Percentiles rank a stretch among this genome's conserved stretches.
Evolutionary conservation across 1,140 invertebrate genomes (phyloP).

Genomic region (Aphidius gifuensis): DNA sequence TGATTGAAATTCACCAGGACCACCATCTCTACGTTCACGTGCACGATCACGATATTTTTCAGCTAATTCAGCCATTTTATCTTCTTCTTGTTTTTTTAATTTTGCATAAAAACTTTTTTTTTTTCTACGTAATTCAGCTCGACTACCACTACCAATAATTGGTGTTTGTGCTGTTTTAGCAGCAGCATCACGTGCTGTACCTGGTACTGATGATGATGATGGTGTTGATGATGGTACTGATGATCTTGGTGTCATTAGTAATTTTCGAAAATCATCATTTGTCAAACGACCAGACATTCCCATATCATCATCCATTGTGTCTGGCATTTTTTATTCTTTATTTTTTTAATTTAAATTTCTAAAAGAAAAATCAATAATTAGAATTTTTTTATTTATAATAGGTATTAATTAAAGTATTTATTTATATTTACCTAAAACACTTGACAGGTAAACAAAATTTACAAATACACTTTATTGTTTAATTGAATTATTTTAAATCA

Average conservation of each 20-base stretch:
- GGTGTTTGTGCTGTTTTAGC: slow-evolving; percentile 57
- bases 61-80: slow-evolving; percentile 91
- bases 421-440: too few relatives aligned
- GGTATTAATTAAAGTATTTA: too few relatives aligned
- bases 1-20: slow-evolving; percentile 73
- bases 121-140: slow-evolving; percentile 71
- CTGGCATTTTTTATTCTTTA: slow-evolving; percentile 46
- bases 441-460: too few relatives aligned
- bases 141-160: slow-evolving; percentile 56
- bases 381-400: too few relatives aligned
- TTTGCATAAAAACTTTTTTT: slow-evolving; percentile 92
- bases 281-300: slow-evolving; percentile 72
- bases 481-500: too few relatives aligned
- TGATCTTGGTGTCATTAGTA: slow-evolving; percentile 89
- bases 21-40: slow-evolving; percentile 87
- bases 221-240: slow-evolving; percentile 60
- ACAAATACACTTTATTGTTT: too few relatives aligned
- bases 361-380: too few relatives aligned
- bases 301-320: slow-evolving; percentile 52
- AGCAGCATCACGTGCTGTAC: slow-evolving; percentile 61
- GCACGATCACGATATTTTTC: slow-evolving; percentile 94
- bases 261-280: slow-evolving; percentile 94
- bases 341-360: too few relatives aligned
- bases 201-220: slow-evolving; percentile 39
- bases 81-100: slow-evolving; percentile 92